Evolutionary conservation across 2,888 invertebrate species (phyloP).

Genomic region (Neuroscelio doddi): DNA sequence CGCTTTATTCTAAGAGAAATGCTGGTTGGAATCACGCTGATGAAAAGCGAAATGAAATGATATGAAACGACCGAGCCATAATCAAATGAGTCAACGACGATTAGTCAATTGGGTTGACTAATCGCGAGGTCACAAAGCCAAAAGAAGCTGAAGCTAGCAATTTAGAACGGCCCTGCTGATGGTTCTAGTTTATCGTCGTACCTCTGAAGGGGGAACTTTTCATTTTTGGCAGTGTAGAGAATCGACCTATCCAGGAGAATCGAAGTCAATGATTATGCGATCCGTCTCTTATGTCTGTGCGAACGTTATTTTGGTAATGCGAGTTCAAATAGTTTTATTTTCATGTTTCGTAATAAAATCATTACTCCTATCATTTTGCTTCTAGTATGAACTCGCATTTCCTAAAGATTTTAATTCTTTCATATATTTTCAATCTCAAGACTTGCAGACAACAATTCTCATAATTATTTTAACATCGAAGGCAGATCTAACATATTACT

Average conservation of each 20-base stretch:
- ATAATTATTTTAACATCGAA: constrained; percentile 14
- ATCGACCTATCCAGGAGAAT: constrained; percentile 66
- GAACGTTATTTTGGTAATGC: constrained; percentile 33
- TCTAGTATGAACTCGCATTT: constrained; percentile 26
- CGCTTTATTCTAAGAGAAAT: background rate
- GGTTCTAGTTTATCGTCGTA: constrained; percentile 60
- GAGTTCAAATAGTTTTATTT: constrained; percentile 14
- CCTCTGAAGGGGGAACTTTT: constrained; percentile 66
- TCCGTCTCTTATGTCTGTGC: constrained; percentile 15
- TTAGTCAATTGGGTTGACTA: constrained; percentile 45
- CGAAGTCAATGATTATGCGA: constrained; percentile 44
- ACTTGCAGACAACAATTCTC: background rate
- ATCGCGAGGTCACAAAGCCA: constrained; percentile 52
- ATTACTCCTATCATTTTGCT: no score
- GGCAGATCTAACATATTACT: constrained; percentile 15
- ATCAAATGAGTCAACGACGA: constrained; percentile 40
- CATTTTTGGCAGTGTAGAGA: constrained; percentile 65
- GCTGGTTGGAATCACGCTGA: constrained; percentile 11
- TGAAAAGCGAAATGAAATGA: constrained; percentile 24
- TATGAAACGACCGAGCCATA: constrained; percentile 16
- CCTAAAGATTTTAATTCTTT: constrained; percentile 1
- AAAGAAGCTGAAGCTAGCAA: constrained; percentile 59
- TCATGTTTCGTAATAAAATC: constrained; percentile 1
- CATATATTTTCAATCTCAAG: background rate
- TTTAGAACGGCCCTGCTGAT: constrained; percentile 52